Base-by-base conservation (phyloP, 2,113 vertebrate genomes). In the Phyllopteryx taeniolatus region DNA sequence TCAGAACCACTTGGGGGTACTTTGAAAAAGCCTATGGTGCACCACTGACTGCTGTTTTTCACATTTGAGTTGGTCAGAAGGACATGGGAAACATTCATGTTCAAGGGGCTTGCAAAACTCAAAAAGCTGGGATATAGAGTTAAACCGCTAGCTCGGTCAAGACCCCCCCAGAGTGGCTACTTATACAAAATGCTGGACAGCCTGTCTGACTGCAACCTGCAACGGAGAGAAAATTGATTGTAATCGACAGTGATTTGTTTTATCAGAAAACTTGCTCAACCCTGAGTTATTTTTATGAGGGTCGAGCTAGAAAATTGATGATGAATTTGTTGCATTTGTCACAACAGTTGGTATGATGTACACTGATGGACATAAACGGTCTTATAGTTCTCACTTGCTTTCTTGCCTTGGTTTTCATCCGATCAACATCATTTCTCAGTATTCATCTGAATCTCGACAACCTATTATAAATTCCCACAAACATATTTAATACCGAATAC, bases 41-140 rank as follows among this genome's bases (percentile, higher is more conserved):
- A 79, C 88, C 75, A 77, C 74, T 78, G 71, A 80, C 39, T 71
- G 83, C 88, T 90, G 90, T 76, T 90, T 91, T 92, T 92, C 73
- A 84, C 88, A 89, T 91, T 90, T 91, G 81, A 87, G 80, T 44
- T 66, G 81, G 70, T 80, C 72, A 86, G 79, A 73, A 72, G 71
- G 75, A 83, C 78, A 69, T 47, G 59, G 72, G 79, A 72, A 87
- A 79, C 78, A 73, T 71, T 85, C 71, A 14, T 54, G 73, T 88
- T 88, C 74, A 79, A 76, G 85, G 85, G 83, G 78, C 83, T 83
- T 85, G 22, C 77, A 69, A 79, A 85, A 80, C 42, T 71, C 80
- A 71, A 61, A 73, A 77, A 85, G 81, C 80, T 74, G 51, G 84
- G 75, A 81, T 80, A 73, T 63, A 68, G 75, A 86, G 74, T 87